Base-by-base conservation (phyloP, 2,888 invertebrate genomes). In the Clunio marinus region DNA sequence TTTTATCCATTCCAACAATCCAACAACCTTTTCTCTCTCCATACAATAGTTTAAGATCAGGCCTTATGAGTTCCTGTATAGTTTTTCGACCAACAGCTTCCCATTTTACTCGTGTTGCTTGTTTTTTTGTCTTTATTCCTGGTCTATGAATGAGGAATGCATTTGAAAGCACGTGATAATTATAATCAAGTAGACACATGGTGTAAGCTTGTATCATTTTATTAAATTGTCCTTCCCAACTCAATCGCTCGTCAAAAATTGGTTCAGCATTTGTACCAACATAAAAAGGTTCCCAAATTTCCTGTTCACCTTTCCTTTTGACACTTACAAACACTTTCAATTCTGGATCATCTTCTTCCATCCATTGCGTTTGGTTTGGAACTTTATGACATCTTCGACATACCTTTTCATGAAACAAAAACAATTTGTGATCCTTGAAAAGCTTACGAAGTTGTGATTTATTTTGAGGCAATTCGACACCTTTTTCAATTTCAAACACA, bases 191-290 rank as follows among this genome's bases (percentile, higher is more conserved):
- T 41, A 93, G 87, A 76, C 94, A 94, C 73, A 95, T 84, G 58
- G 90, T 86, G 77, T 89, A 94, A 71, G 91, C 92, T 92, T 92
- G 92, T 69, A 91, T 88, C 91, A 92, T 92, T 80, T 92, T 92
- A 77, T 93, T 92, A 76, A 88, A 87, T 78, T 91, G 91, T 7
- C 94, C 94, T 75, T 95, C 93, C 93, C 94, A 95, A 73, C 90
- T 91, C 70, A 95, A 86, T 72, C 93, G 83, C 77, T 94, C 94
- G 73, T 95, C 94, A 76, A 93, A 95, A 68, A 88, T 79, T 0
- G 93, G 93, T 71, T 93, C 93, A 15, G 82, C 80, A 75, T 93
- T 89, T 0, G 93, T 92, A 22, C 94, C 93, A 67, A 95, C 89
- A 75, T 89, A 95, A 74, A 95, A 93, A 1, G 95, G 95, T 77